phyloP scores from a whole-genome alignment of 92 coral and sea anemone species.

The Metridium senile region DNA sequence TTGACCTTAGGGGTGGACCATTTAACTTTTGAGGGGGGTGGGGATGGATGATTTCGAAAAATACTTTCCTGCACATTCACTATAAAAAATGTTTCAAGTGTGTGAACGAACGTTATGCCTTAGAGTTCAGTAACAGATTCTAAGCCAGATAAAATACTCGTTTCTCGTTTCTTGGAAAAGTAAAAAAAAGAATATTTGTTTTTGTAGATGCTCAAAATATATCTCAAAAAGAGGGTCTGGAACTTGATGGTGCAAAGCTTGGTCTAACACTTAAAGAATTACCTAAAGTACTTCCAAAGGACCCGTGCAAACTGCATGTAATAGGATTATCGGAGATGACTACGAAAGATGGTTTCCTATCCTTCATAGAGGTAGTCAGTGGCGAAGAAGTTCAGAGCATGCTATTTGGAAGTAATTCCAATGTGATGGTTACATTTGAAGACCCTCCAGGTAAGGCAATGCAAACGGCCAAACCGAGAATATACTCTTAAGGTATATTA shows the following conservation, averaged over 20 bases:
- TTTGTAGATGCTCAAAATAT: slow-evolving; percentile 37
- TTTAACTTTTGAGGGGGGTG: too few species aligned
- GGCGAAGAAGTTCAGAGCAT: slow-evolving; percentile 29
- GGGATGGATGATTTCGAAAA: too few species aligned
- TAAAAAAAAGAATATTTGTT: background rate
- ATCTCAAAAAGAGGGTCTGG: slow-evolving; percentile 27
- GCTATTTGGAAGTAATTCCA: slow-evolving; percentile 24
- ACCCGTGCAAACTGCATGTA: slow-evolving; percentile 31
- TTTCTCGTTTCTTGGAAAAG: background rate
- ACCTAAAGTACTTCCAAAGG: slow-evolving; percentile 27
- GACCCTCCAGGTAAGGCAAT: slow-evolving; percentile 31
- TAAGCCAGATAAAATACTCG: too few species aligned
- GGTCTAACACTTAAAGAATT: slow-evolving; percentile 27
- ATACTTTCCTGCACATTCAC: too few species aligned
- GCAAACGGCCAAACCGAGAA: too few species aligned
- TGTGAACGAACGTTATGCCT: too few species aligned
- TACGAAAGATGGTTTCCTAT: slow-evolving; percentile 38
- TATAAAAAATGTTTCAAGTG: too few species aligned
- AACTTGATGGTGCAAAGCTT: slow-evolving; percentile 30
- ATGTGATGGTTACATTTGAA: slow-evolving; percentile 42
- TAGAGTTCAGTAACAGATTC: too few species aligned
- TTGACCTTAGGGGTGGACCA: too few species aligned
- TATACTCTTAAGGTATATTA: slow-evolving; percentile 8
- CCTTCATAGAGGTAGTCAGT: slow-evolving; percentile 56
- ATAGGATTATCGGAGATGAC: slow-evolving; percentile 40